Evolutionary conservation across 1,140 invertebrate species (phyloP).

Genomic region (Cherax destructor): DNA sequence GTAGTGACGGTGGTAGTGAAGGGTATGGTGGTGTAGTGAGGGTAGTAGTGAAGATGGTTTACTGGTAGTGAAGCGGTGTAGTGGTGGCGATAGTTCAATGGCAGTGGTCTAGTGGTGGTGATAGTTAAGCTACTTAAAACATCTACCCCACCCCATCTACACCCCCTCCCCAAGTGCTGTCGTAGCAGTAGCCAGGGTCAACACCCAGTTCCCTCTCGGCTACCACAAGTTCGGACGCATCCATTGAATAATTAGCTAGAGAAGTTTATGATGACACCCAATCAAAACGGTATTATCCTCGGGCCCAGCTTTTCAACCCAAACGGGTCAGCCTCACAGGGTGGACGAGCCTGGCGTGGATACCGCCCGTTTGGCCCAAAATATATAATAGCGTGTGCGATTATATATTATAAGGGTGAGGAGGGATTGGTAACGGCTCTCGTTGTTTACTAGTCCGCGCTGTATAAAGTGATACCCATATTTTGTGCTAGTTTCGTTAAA

Average conservation of each 20-base stretch:
- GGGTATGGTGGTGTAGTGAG: too few species aligned
- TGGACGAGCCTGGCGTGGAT: background rate
- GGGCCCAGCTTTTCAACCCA: background rate
- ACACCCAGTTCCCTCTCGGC: background rate
- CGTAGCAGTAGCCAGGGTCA: background rate
- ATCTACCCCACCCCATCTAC: too few species aligned
- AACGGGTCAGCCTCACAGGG: background rate
- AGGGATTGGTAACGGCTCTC: too few species aligned
- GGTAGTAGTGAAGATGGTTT: too few species aligned
- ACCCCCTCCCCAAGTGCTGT: too few species aligned
- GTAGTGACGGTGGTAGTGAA: background rate
- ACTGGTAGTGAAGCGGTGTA: too few species aligned
- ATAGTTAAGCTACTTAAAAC: too few species aligned
- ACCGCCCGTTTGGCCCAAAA: background rate
- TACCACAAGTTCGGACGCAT: background rate
- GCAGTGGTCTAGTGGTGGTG: too few species aligned
- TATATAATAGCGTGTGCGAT: constrained; percentile 11
- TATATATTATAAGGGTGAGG: background rate
- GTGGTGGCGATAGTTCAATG: too few species aligned
- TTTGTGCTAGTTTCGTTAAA: background rate
- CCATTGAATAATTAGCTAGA: background rate
- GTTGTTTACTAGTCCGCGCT: background rate
- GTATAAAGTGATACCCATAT: background rate
- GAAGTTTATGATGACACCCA: constrained; percentile 34
- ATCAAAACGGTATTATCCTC: constrained; percentile 24